These are phyloP conservation scores for Balaeniceps rex DNA, from an alignment of 2,113 vertebrate genomes.

Conservation along the genomic window DNA sequence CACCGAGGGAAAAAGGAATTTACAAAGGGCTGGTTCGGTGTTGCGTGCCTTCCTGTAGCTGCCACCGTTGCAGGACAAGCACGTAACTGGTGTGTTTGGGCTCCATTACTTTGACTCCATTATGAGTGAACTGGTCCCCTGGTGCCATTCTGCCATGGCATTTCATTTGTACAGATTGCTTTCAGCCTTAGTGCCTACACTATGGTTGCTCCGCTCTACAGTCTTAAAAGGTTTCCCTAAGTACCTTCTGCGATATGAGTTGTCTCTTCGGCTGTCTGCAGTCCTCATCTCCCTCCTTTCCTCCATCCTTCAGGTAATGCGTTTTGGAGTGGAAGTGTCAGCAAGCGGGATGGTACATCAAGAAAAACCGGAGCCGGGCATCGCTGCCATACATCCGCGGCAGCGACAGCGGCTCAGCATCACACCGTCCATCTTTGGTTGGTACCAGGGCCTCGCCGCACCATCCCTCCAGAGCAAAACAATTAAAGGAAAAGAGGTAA, in stretches of 20 bases:
- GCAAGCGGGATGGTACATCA: fast-evolving
- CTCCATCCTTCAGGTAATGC: background rate
- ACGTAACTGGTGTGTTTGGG: background rate
- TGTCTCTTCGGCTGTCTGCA: background rate
- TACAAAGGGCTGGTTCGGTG: background rate
- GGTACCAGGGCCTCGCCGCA: background rate
- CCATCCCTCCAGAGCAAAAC: background rate
- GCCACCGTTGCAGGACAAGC: background rate
- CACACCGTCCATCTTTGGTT: fast-evolving
- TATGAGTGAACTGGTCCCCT: background rate
- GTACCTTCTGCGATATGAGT: background rate
- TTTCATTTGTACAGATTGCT: background rate
- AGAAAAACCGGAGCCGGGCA: background rate
- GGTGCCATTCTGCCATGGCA: background rate
- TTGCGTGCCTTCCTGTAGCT: background rate
- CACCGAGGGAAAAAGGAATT: background rate
- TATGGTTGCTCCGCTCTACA: background rate
- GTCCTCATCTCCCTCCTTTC: background rate
- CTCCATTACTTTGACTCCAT: background rate
- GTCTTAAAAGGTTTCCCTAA: background rate
- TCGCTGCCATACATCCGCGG: fast-evolving
- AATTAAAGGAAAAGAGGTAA: background rate
- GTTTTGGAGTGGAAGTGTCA: background rate
- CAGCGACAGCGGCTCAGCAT: fast-evolving
- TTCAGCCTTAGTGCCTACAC: background rate